phyloP scores from a whole-genome alignment of 2,113 vertebrate species.

The Pipra filicauda region DNA sequence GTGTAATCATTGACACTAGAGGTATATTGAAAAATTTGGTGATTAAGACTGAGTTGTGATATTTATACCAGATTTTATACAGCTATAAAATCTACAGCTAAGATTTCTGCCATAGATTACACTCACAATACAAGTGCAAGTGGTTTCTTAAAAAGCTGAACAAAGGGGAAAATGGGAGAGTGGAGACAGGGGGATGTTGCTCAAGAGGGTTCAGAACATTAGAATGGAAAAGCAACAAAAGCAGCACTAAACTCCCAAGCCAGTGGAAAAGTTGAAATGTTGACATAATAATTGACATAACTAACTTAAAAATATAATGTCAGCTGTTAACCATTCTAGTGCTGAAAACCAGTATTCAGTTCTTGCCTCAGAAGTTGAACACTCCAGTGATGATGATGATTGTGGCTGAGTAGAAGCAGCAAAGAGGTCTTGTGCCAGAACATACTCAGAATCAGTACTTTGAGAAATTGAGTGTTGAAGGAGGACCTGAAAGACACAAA shows the following conservation, averaged over 20 bases:
- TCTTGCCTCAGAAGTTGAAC: not conserved
- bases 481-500: not conserved
- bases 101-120: not conserved
- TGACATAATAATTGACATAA: not conserved
- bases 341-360: not conserved
- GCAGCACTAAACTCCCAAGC: not conserved
- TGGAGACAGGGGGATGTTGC: not conserved
- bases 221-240: not conserved
- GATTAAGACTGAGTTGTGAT: not conserved
- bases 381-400: not conserved
- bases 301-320: not conserved
- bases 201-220: slow-evolving; percentile 21
- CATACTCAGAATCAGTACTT: not conserved
- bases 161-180: not conserved
- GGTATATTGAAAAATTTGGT: not conserved
- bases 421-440: not conserved
- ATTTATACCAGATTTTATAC: not conserved
- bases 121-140: not conserved
- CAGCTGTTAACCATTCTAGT: not conserved
- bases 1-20: not conserved
- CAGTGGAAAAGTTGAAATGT: not conserved
- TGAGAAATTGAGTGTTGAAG: not conserved
- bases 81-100: not conserved
- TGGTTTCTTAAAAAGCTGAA: slow-evolving; percentile 61
- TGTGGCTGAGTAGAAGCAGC: not conserved